A percentile compares a stretch with the other conserved stretches of the same genome.
phyloP scores from a whole-genome alignment of 2,888 invertebrate genomes.

The Acrocera orbiculus region DNA sequence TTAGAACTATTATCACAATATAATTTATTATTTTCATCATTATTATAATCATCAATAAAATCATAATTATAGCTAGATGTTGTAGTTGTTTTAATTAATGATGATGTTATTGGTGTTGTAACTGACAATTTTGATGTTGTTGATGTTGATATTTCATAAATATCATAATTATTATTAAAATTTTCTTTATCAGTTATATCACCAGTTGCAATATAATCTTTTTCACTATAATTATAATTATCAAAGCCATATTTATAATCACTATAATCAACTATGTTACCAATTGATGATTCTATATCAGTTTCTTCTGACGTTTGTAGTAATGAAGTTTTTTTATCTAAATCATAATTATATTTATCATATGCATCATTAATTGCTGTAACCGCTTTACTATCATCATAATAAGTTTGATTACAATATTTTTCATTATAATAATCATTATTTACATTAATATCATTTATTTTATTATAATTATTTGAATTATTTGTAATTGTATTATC shows the following conservation, averaged over 20 bases:
- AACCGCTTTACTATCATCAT: constrained; percentile 7
- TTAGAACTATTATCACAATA: constrained; percentile 13
- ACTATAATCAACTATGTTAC: constrained; percentile 17
- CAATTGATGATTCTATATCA: constrained; percentile 2
- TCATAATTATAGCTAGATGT: no score
- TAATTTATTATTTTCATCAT: constrained; percentile 9
- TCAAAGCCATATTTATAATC: constrained; percentile 17
- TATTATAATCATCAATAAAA: constrained; percentile 8
- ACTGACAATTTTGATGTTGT: constrained; percentile 5
- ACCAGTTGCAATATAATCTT: constrained; percentile 17
- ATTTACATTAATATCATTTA: constrained; percentile 1
- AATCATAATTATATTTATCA: neutral
- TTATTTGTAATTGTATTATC: neutral
- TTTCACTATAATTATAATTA: constrained; percentile 19
- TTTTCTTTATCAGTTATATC: constrained; percentile 17
- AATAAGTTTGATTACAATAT: neutral
- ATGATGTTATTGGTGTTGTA: constrained; percentile 8
- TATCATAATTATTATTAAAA: constrained; percentile 21
- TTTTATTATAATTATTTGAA: neutral
- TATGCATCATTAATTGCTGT: neutral
- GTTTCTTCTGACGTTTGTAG: neutral
- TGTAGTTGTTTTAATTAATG: constrained; percentile 5
- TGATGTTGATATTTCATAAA: constrained; percentile 5
- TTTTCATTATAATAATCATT: constrained; percentile 1
- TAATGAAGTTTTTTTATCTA: neutral